Percentiles rank a stretch among this genome's conserved stretches.
These are phyloP conservation scores for Otus scops DNA, from an alignment of 2,797 vertebrate genomes.

Conservation along the genomic window DNA sequence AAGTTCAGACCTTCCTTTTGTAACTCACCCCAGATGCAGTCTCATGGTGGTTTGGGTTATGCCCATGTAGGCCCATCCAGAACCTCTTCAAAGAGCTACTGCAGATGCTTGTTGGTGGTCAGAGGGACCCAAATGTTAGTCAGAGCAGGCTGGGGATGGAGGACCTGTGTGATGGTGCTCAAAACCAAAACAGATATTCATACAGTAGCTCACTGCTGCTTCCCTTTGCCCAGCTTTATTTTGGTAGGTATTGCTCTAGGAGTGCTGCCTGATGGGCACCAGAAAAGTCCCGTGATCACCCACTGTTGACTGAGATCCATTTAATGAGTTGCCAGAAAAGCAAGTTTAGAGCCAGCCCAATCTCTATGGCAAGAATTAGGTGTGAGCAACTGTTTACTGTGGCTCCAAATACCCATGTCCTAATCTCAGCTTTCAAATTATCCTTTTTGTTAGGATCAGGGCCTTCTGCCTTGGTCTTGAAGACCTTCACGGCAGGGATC, in stretches of 20 bases:
- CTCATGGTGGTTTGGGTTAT: background rate
- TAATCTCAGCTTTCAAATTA: background rate
- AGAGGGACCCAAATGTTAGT: background rate
- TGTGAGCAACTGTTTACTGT: background rate
- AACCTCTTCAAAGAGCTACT: background rate
- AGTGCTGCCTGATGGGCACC: background rate
- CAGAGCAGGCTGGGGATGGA: background rate
- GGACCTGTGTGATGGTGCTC: background rate
- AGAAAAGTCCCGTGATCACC: background rate
- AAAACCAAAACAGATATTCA: background rate
- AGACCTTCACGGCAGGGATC: accelerated
- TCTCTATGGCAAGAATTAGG: background rate
- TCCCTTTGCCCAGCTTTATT: background rate
- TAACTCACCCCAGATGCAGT: background rate
- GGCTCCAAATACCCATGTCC: background rate
- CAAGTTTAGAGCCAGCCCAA: background rate
- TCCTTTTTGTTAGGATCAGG: background rate
- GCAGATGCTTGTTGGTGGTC: background rate
- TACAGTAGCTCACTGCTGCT: background rate
- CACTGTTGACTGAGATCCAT: background rate
- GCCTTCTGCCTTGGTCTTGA: background rate
- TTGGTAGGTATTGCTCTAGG: background rate
- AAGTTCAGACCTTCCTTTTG: background rate
- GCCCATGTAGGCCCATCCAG: accelerated
- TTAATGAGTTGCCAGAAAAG: background rate